Base-by-base conservation (phyloP, 2,797 vertebrate genomes). In the Neomorphus geoffroyi region DNA sequence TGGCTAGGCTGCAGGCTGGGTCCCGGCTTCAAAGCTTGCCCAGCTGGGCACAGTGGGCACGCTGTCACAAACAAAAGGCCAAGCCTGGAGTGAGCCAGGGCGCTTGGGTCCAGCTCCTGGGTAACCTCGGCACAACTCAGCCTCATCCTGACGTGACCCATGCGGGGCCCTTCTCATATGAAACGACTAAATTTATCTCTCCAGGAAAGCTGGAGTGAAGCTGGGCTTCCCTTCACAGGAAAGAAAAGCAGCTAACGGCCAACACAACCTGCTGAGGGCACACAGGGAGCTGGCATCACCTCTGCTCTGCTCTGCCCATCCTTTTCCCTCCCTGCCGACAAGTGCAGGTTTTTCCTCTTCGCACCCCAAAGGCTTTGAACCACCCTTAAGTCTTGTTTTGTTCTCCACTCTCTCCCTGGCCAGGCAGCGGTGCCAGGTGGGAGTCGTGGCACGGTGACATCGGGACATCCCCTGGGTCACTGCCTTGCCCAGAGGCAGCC, bases 231-330 rank as follows among this genome's bases (percentile, higher is more conserved):
- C 54, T 67, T 13, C 35, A 33, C 30, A 8, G 14, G 12, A 14
- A 51, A 41, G 27, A 53, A 45, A 65, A 2, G 46, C 46, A 48
- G 46, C 46, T 24, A 23, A 23, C 23, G 46, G 21, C 22, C 51
- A 56, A 28, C 35, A 70, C 48, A 33, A 75, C 7, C 35, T 7
- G 39, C 53, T 1, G 8, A 54, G 53, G 56, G 8, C 48, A 19
- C 1, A 7, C 46, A 37, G 54, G 45, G 73, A 71, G 51, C 32
- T 6, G 28, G 21, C 16, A 3, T 19, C 2, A 1, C 24, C 27
- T 11, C 35, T 0, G 4, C 2, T 27, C 56, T 17, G 43, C 58
- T 27, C 26, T 1, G 0, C 18, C 78, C 9, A 0, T 27, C 65
- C 79, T 56, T 43, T 18, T 27, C 35, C 50, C 18, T 28, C 35